Evolutionary conservation across 2,113 vertebrate genomes (phyloP).

Genomic region (Motacilla alba): DNA sequence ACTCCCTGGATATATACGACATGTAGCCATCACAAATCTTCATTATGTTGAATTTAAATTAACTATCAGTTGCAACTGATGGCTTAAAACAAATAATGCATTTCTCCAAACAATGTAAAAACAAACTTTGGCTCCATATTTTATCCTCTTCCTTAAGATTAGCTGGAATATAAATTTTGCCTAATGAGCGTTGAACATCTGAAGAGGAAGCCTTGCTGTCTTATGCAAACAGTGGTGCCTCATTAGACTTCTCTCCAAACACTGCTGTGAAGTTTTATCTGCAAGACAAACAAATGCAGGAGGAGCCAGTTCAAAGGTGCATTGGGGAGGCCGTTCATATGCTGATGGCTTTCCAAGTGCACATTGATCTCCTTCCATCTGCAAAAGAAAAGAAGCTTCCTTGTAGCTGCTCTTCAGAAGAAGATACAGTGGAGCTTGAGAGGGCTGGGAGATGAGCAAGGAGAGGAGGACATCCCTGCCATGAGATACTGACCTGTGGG

Average conservation of each 20-base stretch:
- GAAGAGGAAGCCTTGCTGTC: constrained; percentile 43
- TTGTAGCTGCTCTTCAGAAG: neutral
- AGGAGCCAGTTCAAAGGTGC: constrained; percentile 48
- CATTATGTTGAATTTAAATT: constrained; percentile 55
- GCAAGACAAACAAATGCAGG: constrained; percentile 69
- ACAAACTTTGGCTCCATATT: constrained; percentile 56
- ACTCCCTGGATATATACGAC: neutral
- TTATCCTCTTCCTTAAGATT: constrained; percentile 49
- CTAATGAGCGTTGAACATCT: constrained; percentile 44
- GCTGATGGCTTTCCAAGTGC: constrained; percentile 6
- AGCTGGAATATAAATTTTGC: constrained; percentile 52
- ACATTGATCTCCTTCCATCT: constrained; percentile 23
- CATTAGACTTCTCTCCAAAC: constrained; percentile 58
- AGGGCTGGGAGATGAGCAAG: neutral
- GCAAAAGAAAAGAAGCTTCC: neutral
- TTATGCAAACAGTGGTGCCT: constrained; percentile 57
- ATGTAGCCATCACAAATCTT: constrained; percentile 52
- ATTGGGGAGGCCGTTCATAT: neutral
- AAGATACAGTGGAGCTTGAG: neutral
- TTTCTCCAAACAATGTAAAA: constrained; percentile 73
- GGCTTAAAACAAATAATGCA: constrained; percentile 72
- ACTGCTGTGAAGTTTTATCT: constrained; percentile 66
- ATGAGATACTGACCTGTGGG: neutral
- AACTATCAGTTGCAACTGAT: constrained; percentile 54
- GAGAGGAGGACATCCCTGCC: neutral